Evolutionary conservation across 2,113 vertebrate genomes (phyloP), one percentile per base, ranked within the genome.

Genomic region (Podarcis raffonei): DNA sequence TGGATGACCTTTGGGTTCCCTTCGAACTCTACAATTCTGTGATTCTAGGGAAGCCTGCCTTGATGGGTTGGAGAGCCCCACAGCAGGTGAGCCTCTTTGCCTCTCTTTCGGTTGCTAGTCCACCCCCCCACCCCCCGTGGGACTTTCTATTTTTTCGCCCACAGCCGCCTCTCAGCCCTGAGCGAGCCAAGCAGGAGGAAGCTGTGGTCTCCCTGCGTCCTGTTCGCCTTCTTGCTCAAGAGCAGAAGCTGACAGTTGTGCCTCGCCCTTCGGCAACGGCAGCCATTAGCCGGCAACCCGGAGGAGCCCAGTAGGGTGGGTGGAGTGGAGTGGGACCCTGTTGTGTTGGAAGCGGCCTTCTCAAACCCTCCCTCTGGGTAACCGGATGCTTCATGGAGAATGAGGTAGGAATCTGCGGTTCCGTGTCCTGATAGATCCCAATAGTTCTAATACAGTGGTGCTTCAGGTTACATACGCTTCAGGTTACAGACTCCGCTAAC

Each of bases 161-260:
- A 1, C 27, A 53, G 16, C 87, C 39, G 23, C 84, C 62, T 37
- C 16, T 35, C 76, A 39, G 20, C 5, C 30, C 39, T 16, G 18
- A 35, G 84, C 6, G 48, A 16, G 66, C 57, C 62, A 71, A 20
- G 48, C 84, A 79, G 90, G 30, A 96, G 96, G 97, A 97, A 97
- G 1, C 87, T 65, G 96, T 39, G 97, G 95, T 95, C 85, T 1
- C 12, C 72, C 89, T 68, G n/a, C 92, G 96, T 97, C 97, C 96
- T 94, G 96, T 87, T 86, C 42, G 0, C 1, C 0, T 37, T 32
- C 82, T 27, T 85, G 85, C 62, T 75, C 87, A 65, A 65, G 23
- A 85, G 89, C 42, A 71, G 84, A 81, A 65, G 74, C 85, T 68
- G 9, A 0, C 8, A n/a, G 57, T 79, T 66, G 84, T 2, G 62